A percentile compares a stretch with the other conserved stretches of the same genome.
Conservation (phyloP, 35 echinoderm and acorn worm species). For the Heliocidaris tuberculata region DNA sequence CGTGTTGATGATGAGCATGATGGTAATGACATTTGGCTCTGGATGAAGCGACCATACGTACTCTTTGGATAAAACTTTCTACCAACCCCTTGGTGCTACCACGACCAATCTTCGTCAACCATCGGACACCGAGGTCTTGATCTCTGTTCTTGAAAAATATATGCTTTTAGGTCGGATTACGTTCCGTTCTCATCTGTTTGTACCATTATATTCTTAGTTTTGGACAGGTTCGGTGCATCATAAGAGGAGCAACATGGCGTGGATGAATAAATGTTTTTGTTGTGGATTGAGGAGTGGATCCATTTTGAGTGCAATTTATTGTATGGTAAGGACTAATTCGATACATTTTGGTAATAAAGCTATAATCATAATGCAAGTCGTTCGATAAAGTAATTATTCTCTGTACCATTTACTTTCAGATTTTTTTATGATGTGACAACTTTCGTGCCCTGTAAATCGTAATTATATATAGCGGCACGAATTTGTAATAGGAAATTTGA, state of each 20-base stretch:
- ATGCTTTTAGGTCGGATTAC: no score
- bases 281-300: conserved; percentile 26
- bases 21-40: not conserved
- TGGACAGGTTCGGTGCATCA: not conserved
- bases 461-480: no score
- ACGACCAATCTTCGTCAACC: not conserved
- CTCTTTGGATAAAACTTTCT: not conserved
- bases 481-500: no score
- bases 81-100: not conserved
- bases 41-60: not conserved
- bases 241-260: not conserved
- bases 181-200: no score
- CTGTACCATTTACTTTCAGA: no score
- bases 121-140: not conserved
- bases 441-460: no score
- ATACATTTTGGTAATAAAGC: not conserved
- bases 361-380: not conserved
- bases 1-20: not conserved
- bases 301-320: conserved; percentile 24
- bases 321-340: not conserved
- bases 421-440: no score
- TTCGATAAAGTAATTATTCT: not conserved
- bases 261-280: conserved; percentile 14
- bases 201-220: no score
- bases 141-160: not conserved